phyloP scores from a whole-genome alignment of 2,888 invertebrate genomes.

The Tenthredo amoena region DNA sequence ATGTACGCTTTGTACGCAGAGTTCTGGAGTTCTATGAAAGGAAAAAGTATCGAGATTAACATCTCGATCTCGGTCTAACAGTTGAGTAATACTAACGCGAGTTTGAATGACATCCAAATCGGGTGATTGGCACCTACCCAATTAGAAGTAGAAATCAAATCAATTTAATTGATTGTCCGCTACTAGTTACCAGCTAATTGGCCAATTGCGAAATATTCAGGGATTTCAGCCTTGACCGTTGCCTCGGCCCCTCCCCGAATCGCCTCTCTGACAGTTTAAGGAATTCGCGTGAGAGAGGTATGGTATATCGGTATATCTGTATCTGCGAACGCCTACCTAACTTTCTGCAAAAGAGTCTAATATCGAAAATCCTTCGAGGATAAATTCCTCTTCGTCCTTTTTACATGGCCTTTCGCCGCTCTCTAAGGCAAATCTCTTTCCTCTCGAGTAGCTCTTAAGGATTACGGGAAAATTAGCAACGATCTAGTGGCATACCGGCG shows the following conservation, averaged over 20 bases:
- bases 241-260: not conserved
- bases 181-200: conserved; percentile 49
- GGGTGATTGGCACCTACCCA: conserved; percentile 54
- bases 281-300: conserved; percentile 41
- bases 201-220: conserved; percentile 49
- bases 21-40: conserved; percentile 43
- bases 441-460: not conserved
- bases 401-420: not conserved
- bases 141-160: conserved; percentile 49
- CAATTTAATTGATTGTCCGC: conserved; percentile 37
- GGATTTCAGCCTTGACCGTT: conserved; percentile 41
- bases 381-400: conserved; percentile 21
- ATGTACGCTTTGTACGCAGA: not conserved
- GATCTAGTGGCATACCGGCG: conserved; percentile 34
- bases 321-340: not conserved
- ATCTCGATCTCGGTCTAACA: conserved; percentile 15
- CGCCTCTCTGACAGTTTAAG: not conserved
- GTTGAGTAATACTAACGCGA: not conserved
- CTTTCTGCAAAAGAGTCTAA: not conserved
- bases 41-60: conserved; percentile 43
- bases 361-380: conserved; percentile 35
- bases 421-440: not conserved
- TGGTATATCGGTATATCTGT: not conserved
- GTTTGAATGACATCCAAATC: conserved; percentile 46
- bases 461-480: conserved; percentile 45